Percentiles rank a stretch among this genome's conserved stretches.
phyloP scores from a whole-genome alignment of 2,888 invertebrate genomes.

The Eupithecia subfuscata region DNA sequence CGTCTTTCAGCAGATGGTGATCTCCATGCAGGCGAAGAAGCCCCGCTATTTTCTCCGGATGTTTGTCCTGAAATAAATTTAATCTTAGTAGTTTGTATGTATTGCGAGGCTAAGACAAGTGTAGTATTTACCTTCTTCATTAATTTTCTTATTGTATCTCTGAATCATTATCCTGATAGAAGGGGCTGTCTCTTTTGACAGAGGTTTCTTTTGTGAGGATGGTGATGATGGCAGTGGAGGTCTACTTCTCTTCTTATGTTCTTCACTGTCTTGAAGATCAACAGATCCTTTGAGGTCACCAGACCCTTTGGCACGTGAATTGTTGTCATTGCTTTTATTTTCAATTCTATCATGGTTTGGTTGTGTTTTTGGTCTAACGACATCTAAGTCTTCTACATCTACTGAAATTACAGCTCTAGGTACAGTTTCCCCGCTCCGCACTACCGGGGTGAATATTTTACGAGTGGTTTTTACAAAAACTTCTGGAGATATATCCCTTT shows the following conservation, averaged over 20 bases:
- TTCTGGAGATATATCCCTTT: constrained; percentile 80
- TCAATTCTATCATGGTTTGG: constrained; percentile 43
- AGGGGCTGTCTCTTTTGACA: constrained; percentile 86
- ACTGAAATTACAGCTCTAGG: constrained; percentile 80
- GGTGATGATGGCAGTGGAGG: constrained; percentile 86
- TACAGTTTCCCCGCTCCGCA: constrained; percentile 82
- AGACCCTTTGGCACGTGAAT: constrained; percentile 63
- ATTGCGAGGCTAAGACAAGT: neutral
- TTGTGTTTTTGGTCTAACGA: constrained; percentile 62
- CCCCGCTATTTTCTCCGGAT: constrained; percentile 84
- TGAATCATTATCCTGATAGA: constrained; percentile 89
- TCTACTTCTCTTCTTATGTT: constrained; percentile 65
- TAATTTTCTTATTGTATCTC: constrained; percentile 86
- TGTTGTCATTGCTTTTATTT: constrained; percentile 56
- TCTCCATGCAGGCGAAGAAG: constrained; percentile 87
- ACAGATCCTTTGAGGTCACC: constrained; percentile 71
- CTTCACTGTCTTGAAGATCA: constrained; percentile 69
- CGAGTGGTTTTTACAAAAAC: constrained; percentile 92
- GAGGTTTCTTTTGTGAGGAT: constrained; percentile 80
- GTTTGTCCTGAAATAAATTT: constrained; percentile 61
- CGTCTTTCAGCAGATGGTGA: constrained; percentile 86
- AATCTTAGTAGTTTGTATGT: neutral
- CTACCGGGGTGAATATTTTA: constrained; percentile 90
- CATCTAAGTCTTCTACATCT: constrained; percentile 70
- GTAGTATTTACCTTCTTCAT: constrained; percentile 76